Base-by-base conservation (phyloP, 2,113 vertebrate species). In the Corynorhinus townsendii region DNA sequence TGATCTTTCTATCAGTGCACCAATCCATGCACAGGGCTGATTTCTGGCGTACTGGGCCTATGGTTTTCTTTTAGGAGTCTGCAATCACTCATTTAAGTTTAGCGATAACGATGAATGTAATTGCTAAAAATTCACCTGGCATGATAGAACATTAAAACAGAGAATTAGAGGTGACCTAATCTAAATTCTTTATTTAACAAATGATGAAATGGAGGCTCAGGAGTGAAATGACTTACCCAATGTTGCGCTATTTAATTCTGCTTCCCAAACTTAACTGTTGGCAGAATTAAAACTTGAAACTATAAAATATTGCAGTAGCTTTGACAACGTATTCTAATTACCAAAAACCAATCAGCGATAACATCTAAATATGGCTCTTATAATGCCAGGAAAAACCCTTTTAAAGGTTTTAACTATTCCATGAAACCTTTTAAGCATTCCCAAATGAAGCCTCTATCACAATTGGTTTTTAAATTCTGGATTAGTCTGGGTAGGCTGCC, bases 381-480 rank as follows among this genome's bases (percentile, higher is more conserved):
- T 15, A 26, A 52, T 68, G 30, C 47, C 24, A 79, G 69, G 49
- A 83, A 43, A 77, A 73, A n/a, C 28, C 7, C 14, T 35, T 40
- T 77, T 87, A 33, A 35, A 52, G 84, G 30, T 59, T 84, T 84
- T 88, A 64, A 47, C 5, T 68, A 47, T 86, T n/a, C 45, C 17
- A 17, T 66, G 59, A 56, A 94, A 40, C 92, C n/a, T 94, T 86
- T 86, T 33, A 22, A 77, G 89, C 11, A 71, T 86, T 95, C 47
- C 84, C 40, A 83, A 83, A 38, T 76, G 73, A 86, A 86, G 15
- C 17, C 86, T 28, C 62, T 89, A 43, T 22, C 14, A 30, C 33
- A 40, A 14, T 5, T 76, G 72, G 24, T 66, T 91, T 81, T 86
- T 64, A 77, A 85, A 77, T 59, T 35, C 40, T 81, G 7, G 22